Conservation (phyloP, 1,140 invertebrate genomes). For the Babylonia areolata region DNA sequence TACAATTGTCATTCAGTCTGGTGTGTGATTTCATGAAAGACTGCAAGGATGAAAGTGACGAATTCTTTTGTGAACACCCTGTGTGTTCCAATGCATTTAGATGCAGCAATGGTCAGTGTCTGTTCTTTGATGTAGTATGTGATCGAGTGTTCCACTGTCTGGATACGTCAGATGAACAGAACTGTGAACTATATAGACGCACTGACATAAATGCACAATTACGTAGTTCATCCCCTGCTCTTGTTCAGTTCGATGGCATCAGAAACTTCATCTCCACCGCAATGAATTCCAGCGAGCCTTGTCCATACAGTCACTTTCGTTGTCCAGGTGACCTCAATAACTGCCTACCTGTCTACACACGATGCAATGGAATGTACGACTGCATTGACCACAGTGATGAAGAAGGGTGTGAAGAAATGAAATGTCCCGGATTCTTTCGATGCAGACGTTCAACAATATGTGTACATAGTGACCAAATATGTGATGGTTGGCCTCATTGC, state of each 20-base stretch:
- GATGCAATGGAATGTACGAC: slow-evolving; percentile 42
- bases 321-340: background rate
- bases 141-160: background rate
- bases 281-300: too few relatives aligned
- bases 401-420: background rate
- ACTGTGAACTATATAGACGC: too few relatives aligned
- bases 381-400: background rate
- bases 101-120: background rate
- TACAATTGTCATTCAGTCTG: background rate
- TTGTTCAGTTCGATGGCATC: background rate
- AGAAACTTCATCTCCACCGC: background rate
- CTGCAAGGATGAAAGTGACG: background rate
- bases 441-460: background rate
- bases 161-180: background rate
- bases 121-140: background rate
- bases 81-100: background rate
- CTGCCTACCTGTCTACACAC: slow-evolving; percentile 31
- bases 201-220: too few relatives aligned
- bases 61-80: background rate
- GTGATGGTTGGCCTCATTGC: slow-evolving; percentile 31
- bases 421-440: background rate
- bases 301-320: background rate
- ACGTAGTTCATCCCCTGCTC: background rate
- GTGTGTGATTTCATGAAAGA: background rate
- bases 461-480: background rate